A percentile compares a stretch with the other conserved stretches of the same genome.
Evolutionary conservation across 1,140 invertebrate species (phyloP).

Genomic region (Alviniconcha marisindica): DNA sequence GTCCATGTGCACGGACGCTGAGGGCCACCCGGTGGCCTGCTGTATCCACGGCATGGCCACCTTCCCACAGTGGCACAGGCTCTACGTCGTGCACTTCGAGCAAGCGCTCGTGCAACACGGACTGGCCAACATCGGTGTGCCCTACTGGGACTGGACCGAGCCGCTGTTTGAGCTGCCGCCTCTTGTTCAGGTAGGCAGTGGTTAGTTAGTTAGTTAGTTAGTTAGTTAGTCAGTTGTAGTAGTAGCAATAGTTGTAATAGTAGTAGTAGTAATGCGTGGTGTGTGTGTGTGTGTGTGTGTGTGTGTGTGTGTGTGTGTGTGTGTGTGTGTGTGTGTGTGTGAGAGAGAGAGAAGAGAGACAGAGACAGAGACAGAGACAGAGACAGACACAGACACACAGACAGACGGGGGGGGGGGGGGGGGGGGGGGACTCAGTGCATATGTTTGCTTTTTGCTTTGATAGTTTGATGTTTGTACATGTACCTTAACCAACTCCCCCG

Average conservation of each 20-base stretch:
- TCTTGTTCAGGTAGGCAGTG: conserved; percentile 36
- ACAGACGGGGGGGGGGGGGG: too few relatives aligned
- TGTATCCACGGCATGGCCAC: conserved; percentile 49
- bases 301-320: not conserved
- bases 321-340: not conserved
- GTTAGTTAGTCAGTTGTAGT: not conserved
- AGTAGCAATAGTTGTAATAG: not conserved
- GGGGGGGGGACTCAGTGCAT: too few relatives aligned
- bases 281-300: not conserved
- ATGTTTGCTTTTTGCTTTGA: too few relatives aligned
- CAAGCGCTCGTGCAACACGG: conserved; percentile 13
- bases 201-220: too few relatives aligned
- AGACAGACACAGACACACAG: too few relatives aligned
- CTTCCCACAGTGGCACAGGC: conserved; percentile 52
- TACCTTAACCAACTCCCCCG: too few relatives aligned
- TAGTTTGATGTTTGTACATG: too few relatives aligned
- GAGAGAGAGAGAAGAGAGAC: not conserved
- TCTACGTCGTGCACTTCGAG: conserved; percentile 47
- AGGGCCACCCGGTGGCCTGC: conserved; percentile 29
- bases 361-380: too few relatives aligned
- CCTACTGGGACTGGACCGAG: conserved; percentile 54
- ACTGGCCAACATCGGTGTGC: conserved; percentile 37
- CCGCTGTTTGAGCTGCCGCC: conserved; percentile 36
- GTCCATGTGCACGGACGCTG: not conserved
- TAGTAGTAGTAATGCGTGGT: too few relatives aligned